These are phyloP conservation scores for Hipparchia semele DNA, from an alignment of 2,888 invertebrate species.

Conservation along the genomic window DNA sequence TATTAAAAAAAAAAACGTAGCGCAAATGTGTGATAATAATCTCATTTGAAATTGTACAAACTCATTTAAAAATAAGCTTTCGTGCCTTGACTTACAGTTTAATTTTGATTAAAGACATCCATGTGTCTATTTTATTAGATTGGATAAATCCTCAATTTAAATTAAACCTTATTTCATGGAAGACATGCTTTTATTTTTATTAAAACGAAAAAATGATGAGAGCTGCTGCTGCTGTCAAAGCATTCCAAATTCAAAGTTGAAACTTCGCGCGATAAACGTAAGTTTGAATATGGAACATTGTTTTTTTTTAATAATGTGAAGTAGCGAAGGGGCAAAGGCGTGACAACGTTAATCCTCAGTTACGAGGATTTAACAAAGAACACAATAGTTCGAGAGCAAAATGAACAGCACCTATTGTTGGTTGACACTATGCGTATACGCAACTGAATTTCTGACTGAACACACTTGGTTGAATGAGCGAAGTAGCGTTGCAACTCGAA, in stretches of 20 bases:
- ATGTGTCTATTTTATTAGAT: background rate
- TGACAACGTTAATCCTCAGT: conserved; percentile 71
- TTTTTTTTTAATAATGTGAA: conserved; percentile 43
- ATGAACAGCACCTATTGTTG: conserved; percentile 59
- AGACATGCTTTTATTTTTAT: background rate
- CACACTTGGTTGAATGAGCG: conserved; percentile 45
- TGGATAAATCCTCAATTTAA: background rate
- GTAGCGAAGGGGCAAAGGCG: conserved; percentile 54
- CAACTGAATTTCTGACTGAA: conserved; percentile 51
- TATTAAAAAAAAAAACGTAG: conserved; percentile 28
- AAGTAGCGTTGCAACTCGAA: background rate
- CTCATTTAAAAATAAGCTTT: conserved; percentile 15
- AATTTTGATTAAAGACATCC: background rate
- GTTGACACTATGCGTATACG: conserved; percentile 52
- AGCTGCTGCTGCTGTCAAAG: no score
- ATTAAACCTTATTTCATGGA: background rate
- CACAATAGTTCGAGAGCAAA: conserved; percentile 53
- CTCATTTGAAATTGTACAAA: conserved; percentile 12
- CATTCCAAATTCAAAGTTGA: background rate
- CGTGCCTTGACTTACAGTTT: background rate
- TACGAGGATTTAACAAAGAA: conserved; percentile 61
- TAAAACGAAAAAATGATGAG: background rate
- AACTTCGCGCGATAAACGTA: conserved; percentile 25
- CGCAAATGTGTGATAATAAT: conserved; percentile 39
- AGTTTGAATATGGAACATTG: conserved; percentile 35